Base-by-base conservation (phyloP, 2,113 vertebrate species). In the Dolichallabes microphthalmus region DNA sequence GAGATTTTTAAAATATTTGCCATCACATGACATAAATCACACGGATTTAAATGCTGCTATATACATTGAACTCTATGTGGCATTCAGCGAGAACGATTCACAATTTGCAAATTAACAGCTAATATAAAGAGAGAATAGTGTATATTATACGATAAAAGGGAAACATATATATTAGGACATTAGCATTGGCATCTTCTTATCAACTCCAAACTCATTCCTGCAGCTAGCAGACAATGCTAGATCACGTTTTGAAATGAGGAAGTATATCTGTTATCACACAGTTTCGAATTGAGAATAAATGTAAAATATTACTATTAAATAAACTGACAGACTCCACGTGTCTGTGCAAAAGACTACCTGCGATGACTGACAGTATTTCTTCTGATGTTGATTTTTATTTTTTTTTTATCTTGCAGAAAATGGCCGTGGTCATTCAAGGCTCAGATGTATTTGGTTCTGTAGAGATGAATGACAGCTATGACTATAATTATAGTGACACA, bases 401-500 rank as follows among this genome's bases (percentile, higher is more conserved):
- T 27, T 1, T 86, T 53, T 78, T 58, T 78, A 78, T 66, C 45
- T 55, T 63, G 14, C 52, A 86, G 87, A 84, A 25, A 12, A 84
- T 87, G 82, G 4, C 4, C 4, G 39, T 39, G 39, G 39, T 39
- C 39, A 39, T 39, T 39, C 2, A 39, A 39, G 39, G 2, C 39
- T 0, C 39, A 39, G 39, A 45, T 7, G 0, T 45, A 7, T 45
- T 45, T 45, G 39, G 6, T 45, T 0, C 0, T 53, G 0, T 0
- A 20, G 15, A 3, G 15, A 32, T 27, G 68, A 4, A 19, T 13
- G 58, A 30, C 20, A 74, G 4, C 57, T 64, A 71, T 64, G 35
- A 12, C 13, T 1, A 63, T 13, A 0, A 19, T 5, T 1, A 52
- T 63, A 15, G 58, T 13, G 13, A 27, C 0, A 13, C 73, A 9